Percentiles rank a stretch among this genome's conserved stretches.
These are phyloP conservation scores for Dexiosoma caninum DNA, from an alignment of 2,888 invertebrate species.

Conservation along the genomic window DNA sequence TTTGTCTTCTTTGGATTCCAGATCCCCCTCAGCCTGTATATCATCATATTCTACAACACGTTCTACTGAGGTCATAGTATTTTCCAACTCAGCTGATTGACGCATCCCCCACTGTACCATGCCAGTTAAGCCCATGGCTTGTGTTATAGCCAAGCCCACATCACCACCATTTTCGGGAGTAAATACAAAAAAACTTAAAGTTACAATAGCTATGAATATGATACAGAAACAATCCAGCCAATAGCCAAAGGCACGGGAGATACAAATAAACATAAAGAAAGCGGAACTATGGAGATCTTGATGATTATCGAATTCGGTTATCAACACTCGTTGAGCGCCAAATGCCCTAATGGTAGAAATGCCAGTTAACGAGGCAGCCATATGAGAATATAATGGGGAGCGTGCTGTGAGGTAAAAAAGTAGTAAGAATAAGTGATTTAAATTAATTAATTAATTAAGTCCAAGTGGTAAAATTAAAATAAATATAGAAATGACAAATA, in stretches of 20 bases:
- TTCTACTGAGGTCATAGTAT: conserved; percentile 95
- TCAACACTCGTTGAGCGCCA: conserved; percentile 87
- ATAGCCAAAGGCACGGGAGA: conserved; percentile 95
- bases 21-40: conserved; percentile 78
- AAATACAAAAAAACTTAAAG: conserved; percentile 88
- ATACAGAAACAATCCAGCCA: conserved; percentile 94
- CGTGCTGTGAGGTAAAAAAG: conserved; percentile 80
- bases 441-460: neutral
- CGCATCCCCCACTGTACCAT: conserved; percentile 89
- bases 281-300: conserved; percentile 93
- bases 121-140: conserved; percentile 87
- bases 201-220: conserved; percentile 90
- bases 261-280: conserved; percentile 93
- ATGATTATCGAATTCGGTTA: conserved; percentile 87
- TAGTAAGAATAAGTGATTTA: neutral
- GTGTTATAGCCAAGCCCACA: conserved; percentile 88
- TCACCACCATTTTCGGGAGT: conserved; percentile 84
- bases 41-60: conserved; percentile 84
- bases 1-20: conserved; percentile 82
- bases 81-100: conserved; percentile 92
- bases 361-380: conserved; percentile 93
- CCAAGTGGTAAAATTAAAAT: too few relatives aligned
- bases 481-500: too few relatives aligned
- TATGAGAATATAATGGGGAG: conserved; percentile 95
- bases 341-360: conserved; percentile 94